These are phyloP conservation scores for Otolemur garnettii DNA, from an alignment of 2,113 vertebrate genomes.

Conservation along the genomic window DNA sequence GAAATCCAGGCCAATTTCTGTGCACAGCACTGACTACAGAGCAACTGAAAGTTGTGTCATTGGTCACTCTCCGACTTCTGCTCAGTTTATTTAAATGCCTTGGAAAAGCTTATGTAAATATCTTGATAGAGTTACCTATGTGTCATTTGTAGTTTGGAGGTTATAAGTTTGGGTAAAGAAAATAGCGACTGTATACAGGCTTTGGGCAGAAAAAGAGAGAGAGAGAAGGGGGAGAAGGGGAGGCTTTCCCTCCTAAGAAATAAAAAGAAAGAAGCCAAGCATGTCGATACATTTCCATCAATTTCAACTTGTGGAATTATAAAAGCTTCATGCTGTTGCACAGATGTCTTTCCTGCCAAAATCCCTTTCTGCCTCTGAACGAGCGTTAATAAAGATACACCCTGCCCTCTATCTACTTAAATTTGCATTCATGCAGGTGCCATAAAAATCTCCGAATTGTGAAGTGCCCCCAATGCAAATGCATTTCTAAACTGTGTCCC, in stretches of 20 bases:
- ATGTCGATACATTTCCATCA: conserved; percentile 26
- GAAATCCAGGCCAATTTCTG: background rate
- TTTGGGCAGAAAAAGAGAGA: background rate
- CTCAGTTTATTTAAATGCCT: background rate
- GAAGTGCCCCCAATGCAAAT: background rate
- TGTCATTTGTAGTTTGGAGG: background rate
- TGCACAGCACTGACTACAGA: background rate
- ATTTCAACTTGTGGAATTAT: conserved; percentile 42
- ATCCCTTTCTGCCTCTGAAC: background rate
- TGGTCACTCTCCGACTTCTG: background rate
- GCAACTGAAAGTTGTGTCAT: background rate
- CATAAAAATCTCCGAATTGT: conserved; percentile 32
- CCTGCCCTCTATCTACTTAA: background rate
- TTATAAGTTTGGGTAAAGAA: conserved; percentile 39
- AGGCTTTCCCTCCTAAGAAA: conserved; percentile 11
- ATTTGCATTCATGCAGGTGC: conserved; percentile 8
- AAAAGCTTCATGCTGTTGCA: conserved; percentile 33
- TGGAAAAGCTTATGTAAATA: background rate
- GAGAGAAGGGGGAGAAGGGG: background rate
- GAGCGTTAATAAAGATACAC: conserved; percentile 34
- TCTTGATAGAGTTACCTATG: background rate
- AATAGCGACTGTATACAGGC: conserved; percentile 21
- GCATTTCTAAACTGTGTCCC: background rate
- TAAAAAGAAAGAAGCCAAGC: conserved; percentile 49
- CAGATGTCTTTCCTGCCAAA: background rate